phyloP scores from a whole-genome alignment of 2,888 invertebrate genomes.

The Abrostola tripartita region DNA sequence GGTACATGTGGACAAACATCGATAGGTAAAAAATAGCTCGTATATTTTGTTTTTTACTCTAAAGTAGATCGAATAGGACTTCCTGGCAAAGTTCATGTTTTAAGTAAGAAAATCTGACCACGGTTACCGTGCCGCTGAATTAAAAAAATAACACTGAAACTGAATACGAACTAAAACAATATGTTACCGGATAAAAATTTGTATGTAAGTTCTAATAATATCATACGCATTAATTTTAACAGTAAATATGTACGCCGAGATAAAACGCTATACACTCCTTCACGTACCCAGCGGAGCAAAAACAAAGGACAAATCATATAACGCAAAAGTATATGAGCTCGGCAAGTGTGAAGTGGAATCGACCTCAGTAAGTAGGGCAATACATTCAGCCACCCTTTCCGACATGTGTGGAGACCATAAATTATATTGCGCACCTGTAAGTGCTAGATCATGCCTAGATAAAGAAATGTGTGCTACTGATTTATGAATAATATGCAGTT shows the following conservation, averaged over 20 bases:
- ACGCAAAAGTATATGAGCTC: conserved; percentile 38
- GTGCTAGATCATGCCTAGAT: conserved; percentile 80
- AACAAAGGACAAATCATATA: conserved; percentile 55
- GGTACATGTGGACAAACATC: too few relatives aligned
- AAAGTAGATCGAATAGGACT: too few relatives aligned
- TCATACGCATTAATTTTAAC: background rate
- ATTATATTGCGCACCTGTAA: conserved; percentile 82
- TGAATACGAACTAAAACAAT: too few relatives aligned
- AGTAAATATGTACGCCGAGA: conserved; percentile 11
- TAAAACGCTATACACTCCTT: conserved; percentile 12
- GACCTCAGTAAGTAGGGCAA: conserved; percentile 79
- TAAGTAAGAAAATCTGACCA: too few relatives aligned
- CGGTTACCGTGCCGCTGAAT: too few relatives aligned
- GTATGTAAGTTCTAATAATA: background rate
- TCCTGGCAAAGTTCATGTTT: too few relatives aligned
- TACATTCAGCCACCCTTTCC: conserved; percentile 78
- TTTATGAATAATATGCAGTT: conserved; percentile 68
- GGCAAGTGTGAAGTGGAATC: conserved; percentile 70
- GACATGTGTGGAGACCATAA: conserved; percentile 80
- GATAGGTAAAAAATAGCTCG: too few relatives aligned
- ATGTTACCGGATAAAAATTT: too few relatives aligned
- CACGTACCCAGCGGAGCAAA: conserved; percentile 17
- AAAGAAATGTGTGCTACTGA: conserved; percentile 77
- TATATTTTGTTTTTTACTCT: too few relatives aligned
- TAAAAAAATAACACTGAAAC: too few relatives aligned